Conservation (phyloP, 1,140 invertebrate genomes). For the Pristionchus pacificus region DNA sequence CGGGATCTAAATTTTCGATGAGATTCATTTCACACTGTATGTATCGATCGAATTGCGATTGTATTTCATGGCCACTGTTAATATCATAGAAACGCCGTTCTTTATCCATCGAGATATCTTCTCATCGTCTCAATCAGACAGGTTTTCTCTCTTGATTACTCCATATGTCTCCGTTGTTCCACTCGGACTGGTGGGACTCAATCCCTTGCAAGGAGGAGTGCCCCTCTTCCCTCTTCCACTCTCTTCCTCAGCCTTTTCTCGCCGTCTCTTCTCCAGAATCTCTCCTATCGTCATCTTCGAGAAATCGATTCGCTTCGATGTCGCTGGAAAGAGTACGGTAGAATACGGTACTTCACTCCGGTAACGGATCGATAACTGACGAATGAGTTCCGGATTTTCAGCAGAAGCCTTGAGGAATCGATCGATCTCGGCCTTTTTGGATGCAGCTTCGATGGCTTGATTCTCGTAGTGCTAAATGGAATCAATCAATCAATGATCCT, state of each 20-base stretch:
- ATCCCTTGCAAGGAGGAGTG: not conserved
- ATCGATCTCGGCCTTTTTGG: constrained; percentile 37
- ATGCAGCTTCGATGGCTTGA: constrained; percentile 37
- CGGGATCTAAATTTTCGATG: too few species aligned
- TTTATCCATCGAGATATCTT: too few species aligned
- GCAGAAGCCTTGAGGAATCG: constrained; percentile 23
- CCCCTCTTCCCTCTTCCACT: not conserved
- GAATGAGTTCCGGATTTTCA: not conserved
- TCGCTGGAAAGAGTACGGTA: not conserved
- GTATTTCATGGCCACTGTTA: not conserved
- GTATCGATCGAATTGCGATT: not conserved
- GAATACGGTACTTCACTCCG: not conserved
- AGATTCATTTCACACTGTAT: too few species aligned
- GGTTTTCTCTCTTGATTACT: too few species aligned
- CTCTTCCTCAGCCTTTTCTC: not conserved
- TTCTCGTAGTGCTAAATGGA: constrained; percentile 44
- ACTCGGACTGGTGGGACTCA: not conserved
- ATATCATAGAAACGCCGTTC: too few species aligned
- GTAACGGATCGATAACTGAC: not conserved
- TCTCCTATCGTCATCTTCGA: not conserved
- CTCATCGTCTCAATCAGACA: too few species aligned
- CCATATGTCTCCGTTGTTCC: not conserved
- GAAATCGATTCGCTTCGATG: not conserved
- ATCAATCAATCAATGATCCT: not conserved
- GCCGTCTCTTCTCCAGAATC: not conserved